phyloP scores from a whole-genome alignment of 2,888 invertebrate species.

The Pardosa pseudoannulata region DNA sequence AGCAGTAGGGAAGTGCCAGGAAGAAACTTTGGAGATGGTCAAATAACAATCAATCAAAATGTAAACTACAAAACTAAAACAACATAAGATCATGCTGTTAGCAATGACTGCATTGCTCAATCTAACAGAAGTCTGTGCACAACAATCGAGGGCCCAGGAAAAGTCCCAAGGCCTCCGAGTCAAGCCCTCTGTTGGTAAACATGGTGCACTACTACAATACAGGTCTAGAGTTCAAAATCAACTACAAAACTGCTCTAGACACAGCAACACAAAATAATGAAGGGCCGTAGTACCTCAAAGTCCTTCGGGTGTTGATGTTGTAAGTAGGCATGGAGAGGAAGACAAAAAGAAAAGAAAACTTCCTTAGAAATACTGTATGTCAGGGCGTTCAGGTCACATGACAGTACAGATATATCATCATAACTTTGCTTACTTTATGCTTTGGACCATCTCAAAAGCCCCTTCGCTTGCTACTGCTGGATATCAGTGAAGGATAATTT shows the following conservation, averaged over 20 bases:
- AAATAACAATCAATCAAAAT: conserved; percentile 72
- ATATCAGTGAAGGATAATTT: conserved; percentile 75
- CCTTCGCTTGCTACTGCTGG: conserved; percentile 81
- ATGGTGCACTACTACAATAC: conserved; percentile 70
- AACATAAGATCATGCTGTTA: conserved; percentile 72
- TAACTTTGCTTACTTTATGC: conserved; percentile 70
- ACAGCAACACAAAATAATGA: conserved; percentile 72
- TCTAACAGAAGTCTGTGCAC: conserved; percentile 69
- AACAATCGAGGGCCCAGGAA: conserved; percentile 51
- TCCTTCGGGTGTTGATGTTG: conserved; percentile 66
- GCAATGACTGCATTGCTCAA: conserved; percentile 70
- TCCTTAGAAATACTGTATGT: conserved; percentile 57
- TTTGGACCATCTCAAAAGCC: conserved; percentile 97
- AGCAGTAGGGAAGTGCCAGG: conserved; percentile 66
- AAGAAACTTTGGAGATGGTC: conserved; percentile 82
- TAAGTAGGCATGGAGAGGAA: conserved; percentile 59
- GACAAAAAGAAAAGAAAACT: conserved; percentile 62
- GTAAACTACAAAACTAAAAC: conserved; percentile 73
- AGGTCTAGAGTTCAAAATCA: conserved; percentile 65
- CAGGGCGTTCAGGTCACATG: conserved; percentile 53
- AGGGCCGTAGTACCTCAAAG: conserved; percentile 73
- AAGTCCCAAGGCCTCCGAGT: conserved; percentile 31
- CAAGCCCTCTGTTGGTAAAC: conserved; percentile 55
- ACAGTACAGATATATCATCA: conserved; percentile 40
- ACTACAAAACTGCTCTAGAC: conserved; percentile 72